Base-by-base conservation (phyloP, 2,113 vertebrate genomes). In the Irena cyanogastra region DNA sequence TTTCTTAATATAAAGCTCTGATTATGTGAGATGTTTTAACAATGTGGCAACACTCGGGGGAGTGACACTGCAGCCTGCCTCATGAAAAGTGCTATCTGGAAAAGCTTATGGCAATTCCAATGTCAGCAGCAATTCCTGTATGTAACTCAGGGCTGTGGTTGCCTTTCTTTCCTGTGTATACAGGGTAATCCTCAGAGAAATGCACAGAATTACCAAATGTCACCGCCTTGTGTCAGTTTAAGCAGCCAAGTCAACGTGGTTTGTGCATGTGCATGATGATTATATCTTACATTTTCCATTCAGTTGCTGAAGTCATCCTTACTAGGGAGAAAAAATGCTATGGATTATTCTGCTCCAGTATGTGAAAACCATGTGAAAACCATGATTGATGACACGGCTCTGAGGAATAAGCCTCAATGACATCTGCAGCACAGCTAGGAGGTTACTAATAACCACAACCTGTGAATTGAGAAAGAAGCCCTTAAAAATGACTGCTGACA, bases 401-500 rank as follows among this genome's bases (percentile, higher is more conserved):
- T 1, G 5, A 94, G 94, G 56, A 88, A 90, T 41, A 71, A 96
- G 26, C n/a, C 45, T 94, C 94, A 71, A 61, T 93, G 77, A 86
- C 59, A 91, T 86, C 50, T 95, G 39, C 86, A 87, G 65, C 41
- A 52, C 39, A 50, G 83, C 79, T 89, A 64, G 35, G 75, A 66
- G 75, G 44, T 80, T 92, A 57, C 39, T 96, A 95, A 96, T 88
- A 96, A 47, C 74, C 45, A 77, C 66, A 96, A 94, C 85, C 76
- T 71, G 44, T 88, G 91, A 94, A 94, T 52, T 83, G 83, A 83
- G 72, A 56, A 95, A 94, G 94, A 95, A 72, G 56, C 9, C 16
- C 54, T 88, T 95, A 74, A 95, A 87, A 96, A 93, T 90, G 66
- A 88, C 71, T 90, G 59, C 84, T 84, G 89, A 94, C 89, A 88